A percentile compares a stretch with the other conserved stretches of the same genome.
Conservation (phyloP, 2,113 vertebrate species). For the Microtus ochrogaster region DNA sequence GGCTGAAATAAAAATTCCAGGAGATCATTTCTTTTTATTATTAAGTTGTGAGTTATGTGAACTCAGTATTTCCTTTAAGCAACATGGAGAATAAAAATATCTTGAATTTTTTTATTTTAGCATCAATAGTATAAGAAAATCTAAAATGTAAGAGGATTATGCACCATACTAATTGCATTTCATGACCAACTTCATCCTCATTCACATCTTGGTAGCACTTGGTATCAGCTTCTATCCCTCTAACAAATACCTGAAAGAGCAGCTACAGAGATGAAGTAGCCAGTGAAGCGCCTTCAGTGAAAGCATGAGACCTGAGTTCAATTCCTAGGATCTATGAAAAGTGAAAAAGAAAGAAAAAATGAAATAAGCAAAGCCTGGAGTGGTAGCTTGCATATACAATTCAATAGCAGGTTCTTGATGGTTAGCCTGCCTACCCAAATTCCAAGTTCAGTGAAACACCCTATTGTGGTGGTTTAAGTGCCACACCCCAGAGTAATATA, state of each 20-base stretch:
- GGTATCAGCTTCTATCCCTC: background rate
- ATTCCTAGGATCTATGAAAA: background rate
- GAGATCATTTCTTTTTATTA: constrained; percentile 14
- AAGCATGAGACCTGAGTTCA: background rate
- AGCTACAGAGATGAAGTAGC: background rate
- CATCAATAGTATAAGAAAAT: background rate
- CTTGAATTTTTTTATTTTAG: constrained; percentile 7
- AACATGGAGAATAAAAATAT: background rate
- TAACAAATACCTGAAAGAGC: background rate
- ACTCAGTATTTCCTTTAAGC: constrained; percentile 24
- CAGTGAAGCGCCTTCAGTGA: background rate
- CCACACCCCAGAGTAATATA: background rate
- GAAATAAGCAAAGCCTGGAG: background rate
- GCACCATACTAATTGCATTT: background rate
- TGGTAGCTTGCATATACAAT: background rate
- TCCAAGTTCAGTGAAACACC: background rate
- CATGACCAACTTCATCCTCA: background rate
- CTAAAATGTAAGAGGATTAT: background rate
- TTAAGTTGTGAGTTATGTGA: background rate
- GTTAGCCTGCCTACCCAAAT: background rate
- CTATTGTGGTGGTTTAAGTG: background rate
- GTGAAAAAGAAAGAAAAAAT: background rate
- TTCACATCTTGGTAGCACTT: background rate
- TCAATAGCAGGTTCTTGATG: background rate
- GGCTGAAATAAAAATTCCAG: constrained; percentile 37